Percentiles rank a stretch among this genome's conserved stretches.
phyloP scores from a whole-genome alignment of 1,140 invertebrate species.

The Araneus ventricosus region DNA sequence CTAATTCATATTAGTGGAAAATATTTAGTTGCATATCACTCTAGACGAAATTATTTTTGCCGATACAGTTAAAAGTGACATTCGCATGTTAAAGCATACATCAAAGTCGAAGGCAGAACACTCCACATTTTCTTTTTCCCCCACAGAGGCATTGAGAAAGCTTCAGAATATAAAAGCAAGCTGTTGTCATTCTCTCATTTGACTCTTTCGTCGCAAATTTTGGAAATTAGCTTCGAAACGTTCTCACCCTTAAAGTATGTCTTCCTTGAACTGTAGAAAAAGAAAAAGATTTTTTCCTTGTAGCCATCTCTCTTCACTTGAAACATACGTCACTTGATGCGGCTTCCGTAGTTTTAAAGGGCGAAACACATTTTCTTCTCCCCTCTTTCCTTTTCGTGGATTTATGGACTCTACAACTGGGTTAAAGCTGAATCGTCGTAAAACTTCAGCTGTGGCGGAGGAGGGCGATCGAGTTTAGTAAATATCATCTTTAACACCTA shows the following conservation, averaged over 20 bases:
- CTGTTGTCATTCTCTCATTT: not conserved
- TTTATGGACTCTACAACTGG: constrained; percentile 42
- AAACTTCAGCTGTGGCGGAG: not conserved
- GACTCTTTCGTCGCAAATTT: not conserved
- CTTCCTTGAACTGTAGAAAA: not conserved
- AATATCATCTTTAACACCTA: constrained; percentile 30
- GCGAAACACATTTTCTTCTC: not conserved
- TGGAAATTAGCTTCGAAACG: not conserved
- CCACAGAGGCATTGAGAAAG: too few relatives aligned
- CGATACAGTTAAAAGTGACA: too few relatives aligned
- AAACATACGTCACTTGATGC: not conserved
- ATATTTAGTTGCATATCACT: too few relatives aligned
- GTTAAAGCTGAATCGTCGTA: constrained; percentile 34
- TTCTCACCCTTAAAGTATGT: not conserved
- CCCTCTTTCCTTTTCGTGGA: not conserved
- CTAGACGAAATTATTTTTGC: too few relatives aligned
- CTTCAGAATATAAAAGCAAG: too few relatives aligned
- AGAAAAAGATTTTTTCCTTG: not conserved
- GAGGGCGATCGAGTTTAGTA: constrained; percentile 26
- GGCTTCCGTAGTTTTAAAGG: not conserved
- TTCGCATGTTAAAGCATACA: too few relatives aligned
- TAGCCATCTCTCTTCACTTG: not conserved
- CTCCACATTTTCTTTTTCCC: too few relatives aligned
- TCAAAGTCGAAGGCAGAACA: too few relatives aligned
- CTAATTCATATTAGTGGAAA: too few relatives aligned